Evolutionary conservation across 2,113 vertebrate species (phyloP).

Genomic region (Genyomyrus donnyi): DNA sequence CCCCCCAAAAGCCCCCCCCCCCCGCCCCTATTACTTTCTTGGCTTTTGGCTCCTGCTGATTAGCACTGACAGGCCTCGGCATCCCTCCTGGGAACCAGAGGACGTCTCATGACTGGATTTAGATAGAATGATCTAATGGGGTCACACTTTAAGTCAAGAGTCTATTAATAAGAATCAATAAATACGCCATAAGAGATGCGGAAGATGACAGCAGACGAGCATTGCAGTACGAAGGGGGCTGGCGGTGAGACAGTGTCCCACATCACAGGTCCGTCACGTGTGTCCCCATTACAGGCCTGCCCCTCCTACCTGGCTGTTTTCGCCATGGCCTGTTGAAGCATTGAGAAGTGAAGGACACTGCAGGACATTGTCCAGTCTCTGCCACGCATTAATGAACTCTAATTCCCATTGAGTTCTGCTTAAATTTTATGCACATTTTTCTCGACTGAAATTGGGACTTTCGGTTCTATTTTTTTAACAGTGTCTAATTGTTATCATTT

Average conservation of each 20-base stretch:
- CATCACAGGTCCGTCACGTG: not conserved
- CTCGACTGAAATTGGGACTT: not conserved
- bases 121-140: conserved; percentile 58
- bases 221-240: conserved; percentile 34
- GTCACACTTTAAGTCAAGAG: conserved; percentile 54
- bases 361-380: not conserved
- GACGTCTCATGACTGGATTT: conserved; percentile 47
- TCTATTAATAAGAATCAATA: conserved; percentile 60
- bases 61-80: conserved; percentile 46
- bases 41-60: conserved; percentile 40
- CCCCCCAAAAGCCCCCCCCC: not conserved
- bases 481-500: not conserved
- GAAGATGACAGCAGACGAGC: conserved; percentile 38
- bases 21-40: conserved; percentile 23
- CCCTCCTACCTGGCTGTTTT: not conserved
- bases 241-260: conserved; percentile 25
- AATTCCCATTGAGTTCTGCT: not conserved
- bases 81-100: conserved; percentile 44
- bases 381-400: not conserved
- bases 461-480: not conserved
- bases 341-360: not conserved
- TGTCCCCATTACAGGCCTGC: not conserved
- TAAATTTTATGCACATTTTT: not conserved
- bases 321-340: not conserved
- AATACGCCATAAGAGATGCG: conserved; percentile 45